A percentile compares a stretch with the other conserved stretches of the same genome.
Conservation (phyloP, 2,888 invertebrate genomes). For the Synergus japonicus region DNA sequence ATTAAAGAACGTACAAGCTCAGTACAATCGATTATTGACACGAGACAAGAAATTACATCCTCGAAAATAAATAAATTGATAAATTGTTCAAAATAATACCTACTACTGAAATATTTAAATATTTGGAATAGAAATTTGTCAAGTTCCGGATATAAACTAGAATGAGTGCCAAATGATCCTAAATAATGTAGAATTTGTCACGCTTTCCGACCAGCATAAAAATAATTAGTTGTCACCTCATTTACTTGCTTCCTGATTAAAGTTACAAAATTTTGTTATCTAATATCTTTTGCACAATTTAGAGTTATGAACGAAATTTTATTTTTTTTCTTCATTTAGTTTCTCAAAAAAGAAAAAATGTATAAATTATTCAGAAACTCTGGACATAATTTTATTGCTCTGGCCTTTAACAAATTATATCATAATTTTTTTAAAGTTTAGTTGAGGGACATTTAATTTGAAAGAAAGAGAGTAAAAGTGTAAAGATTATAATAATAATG, state of each 20-base stretch:
- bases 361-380: neutral
- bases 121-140: neutral
- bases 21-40: too few species aligned
- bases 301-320: neutral
- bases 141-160: neutral
- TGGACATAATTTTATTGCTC: too few species aligned
- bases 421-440: too few species aligned
- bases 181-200: neutral
- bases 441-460: neutral
- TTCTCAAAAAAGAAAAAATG: neutral
- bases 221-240: neutral
- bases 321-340: neutral
- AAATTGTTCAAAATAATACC: too few species aligned
- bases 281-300: neutral
- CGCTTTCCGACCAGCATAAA: neutral
- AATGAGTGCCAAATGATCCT: neutral
- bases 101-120: too few species aligned
- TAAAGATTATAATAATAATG: too few species aligned
- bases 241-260: neutral
- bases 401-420: too few species aligned
- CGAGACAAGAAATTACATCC: too few species aligned
- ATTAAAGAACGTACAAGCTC: neutral
- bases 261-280: neutral
- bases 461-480: neutral
- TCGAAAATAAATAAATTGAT: too few species aligned